Evolutionary conservation across 2,888 invertebrate species (phyloP).

Genomic region (Pristionchus fissidentatus): DNA sequence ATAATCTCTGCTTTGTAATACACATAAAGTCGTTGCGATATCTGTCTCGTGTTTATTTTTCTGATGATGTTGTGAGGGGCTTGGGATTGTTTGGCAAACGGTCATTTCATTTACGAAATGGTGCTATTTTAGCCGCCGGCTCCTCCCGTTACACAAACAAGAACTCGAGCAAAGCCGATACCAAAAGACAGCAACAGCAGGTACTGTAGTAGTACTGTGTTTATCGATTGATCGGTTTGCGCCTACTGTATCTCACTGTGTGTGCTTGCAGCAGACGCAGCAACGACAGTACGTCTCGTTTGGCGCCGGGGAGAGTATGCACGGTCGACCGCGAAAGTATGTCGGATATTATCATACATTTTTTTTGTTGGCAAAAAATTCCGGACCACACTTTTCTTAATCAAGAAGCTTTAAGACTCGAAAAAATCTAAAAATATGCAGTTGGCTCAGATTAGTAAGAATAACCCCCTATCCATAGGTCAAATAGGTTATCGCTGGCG

Average conservation of each 20-base stretch:
- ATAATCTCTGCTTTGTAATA: constrained; percentile 2
- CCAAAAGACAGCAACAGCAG: constrained; percentile 14
- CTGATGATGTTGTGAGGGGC: no score
- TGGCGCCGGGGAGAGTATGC: constrained; percentile 64
- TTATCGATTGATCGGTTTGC: neutral
- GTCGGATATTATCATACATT: no score
- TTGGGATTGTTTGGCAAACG: no score
- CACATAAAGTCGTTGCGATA: neutral
- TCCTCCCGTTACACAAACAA: neutral
- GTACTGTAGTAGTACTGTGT: neutral
- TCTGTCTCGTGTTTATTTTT: no score
- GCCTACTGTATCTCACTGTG: constrained; percentile 24
- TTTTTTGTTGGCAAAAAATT: no score
- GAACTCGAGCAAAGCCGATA: neutral
- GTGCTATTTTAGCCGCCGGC: constrained; percentile 18
- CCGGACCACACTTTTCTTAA: no score
- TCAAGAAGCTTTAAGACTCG: no score
- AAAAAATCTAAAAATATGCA: no score
- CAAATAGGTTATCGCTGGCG: no score
- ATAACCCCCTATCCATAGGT: no score
- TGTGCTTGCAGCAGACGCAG: neutral
- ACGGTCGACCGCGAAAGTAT: constrained; percentile 72
- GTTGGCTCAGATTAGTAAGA: no score
- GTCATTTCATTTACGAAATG: no score
- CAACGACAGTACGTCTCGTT: neutral